These are phyloP conservation scores for Bradypodion ventrale DNA, from an alignment of 2,797 vertebrate species.

Conservation along the genomic window DNA sequence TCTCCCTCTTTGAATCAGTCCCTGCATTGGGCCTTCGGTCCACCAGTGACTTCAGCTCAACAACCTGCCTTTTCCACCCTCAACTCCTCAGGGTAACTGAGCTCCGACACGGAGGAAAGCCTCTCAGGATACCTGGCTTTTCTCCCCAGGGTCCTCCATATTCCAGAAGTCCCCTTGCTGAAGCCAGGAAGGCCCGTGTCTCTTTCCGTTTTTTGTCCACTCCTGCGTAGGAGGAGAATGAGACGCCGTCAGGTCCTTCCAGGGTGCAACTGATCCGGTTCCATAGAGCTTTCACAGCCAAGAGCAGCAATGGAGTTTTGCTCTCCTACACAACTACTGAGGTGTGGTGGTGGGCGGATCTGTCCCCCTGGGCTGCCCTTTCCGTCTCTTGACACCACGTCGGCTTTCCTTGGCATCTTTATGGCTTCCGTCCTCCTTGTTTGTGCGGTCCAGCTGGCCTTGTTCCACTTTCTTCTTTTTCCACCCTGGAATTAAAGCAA, in stretches of 20 bases:
- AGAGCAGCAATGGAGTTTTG: conserved; percentile 83
- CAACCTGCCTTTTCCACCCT: conserved; percentile 5
- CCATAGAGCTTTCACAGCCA: conserved; percentile 78
- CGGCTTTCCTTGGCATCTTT: conserved; percentile 77
- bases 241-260: conserved; percentile 36
- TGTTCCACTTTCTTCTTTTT: conserved; percentile 73
- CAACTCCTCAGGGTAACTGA: not conserved
- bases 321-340: conserved; percentile 74
- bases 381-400: conserved; percentile 81
- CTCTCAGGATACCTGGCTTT: not conserved
- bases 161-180: not conserved
- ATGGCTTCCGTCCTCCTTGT: conserved; percentile 63
- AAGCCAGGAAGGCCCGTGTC: not conserved
- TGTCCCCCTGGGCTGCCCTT: conserved; percentile 80
- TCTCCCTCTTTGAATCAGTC: conserved; percentile 15
- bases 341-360: conserved; percentile 71
- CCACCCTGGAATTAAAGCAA: conserved; percentile 43
- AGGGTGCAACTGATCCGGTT: conserved; percentile 81
- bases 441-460: conserved; percentile 75
- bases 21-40: not conserved
- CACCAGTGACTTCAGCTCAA: rapidly evolving
- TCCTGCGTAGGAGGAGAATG: not conserved
- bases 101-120: not conserved
- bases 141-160: not conserved
- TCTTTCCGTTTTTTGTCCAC: not conserved